Percentiles rank a stretch among this genome's conserved stretches.
phyloP scores from a whole-genome alignment of 2,797 vertebrate genomes.

The Capromys pilorides region DNA sequence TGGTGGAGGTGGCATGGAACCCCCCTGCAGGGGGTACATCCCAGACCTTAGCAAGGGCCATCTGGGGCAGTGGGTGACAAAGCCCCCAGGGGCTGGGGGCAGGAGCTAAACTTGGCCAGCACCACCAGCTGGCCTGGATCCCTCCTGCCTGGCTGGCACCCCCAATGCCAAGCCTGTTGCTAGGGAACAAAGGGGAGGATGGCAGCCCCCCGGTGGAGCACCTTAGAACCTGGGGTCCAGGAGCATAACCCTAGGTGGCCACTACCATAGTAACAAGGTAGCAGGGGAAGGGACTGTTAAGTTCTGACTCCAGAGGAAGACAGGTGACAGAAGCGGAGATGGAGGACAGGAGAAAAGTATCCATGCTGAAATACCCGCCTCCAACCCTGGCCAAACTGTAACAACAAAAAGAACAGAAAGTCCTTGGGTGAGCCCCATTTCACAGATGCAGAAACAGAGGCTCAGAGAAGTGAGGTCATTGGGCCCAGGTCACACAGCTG shows the following conservation, averaged over 20 bases:
- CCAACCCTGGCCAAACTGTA: not conserved
- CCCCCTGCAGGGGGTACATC: not conserved
- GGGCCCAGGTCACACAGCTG: conserved; percentile 31
- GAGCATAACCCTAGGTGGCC: not conserved
- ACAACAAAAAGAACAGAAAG: not conserved
- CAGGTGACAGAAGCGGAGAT: not conserved
- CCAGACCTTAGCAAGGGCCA: not conserved
- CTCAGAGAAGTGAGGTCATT: conserved; percentile 38
- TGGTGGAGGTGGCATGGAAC: not conserved
- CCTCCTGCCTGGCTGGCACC: conserved; percentile 23
- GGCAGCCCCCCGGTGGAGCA: not conserved
- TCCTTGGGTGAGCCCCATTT: not conserved
- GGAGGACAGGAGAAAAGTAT: not conserved
- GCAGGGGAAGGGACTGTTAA: not conserved
- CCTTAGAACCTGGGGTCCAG: conserved; percentile 5
- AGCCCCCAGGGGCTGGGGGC: conserved; percentile 39
- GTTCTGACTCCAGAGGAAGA: not conserved
- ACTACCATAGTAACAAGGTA: not conserved
- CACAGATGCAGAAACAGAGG: not conserved
- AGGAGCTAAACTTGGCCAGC: conserved; percentile 65
- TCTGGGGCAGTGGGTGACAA: conserved; percentile 30
- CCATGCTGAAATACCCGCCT: not conserved
- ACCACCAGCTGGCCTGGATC: conserved; percentile 67
- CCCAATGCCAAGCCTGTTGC: conserved; percentile 59
- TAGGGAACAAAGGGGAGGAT: conserved; percentile 53